Evolutionary conservation across 92 coral and sea anemone species (phyloP).

Genomic region (Epizoanthus rinbou): DNA sequence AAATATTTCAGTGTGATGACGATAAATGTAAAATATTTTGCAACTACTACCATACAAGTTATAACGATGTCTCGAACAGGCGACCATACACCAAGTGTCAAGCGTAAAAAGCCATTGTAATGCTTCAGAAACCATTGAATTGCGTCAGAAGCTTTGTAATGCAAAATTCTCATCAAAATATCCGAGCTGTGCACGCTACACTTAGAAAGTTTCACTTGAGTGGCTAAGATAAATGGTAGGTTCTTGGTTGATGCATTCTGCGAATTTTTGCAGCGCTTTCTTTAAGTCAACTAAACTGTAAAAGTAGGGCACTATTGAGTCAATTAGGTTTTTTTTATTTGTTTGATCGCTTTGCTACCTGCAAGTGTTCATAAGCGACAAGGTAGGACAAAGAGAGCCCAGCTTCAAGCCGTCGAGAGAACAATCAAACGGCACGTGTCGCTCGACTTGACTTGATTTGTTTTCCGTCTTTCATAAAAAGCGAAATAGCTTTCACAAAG

Average conservation of each 20-base stretch:
- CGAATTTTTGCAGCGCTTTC: background rate
- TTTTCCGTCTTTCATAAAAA: background rate
- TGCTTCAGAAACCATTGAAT: constrained; percentile 23
- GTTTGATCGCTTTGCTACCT: constrained; percentile 34
- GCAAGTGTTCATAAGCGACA: constrained; percentile 38
- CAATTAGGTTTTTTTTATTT: constrained; percentile 22
- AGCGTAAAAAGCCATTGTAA: background rate
- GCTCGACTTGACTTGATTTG: background rate
- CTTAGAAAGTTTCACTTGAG: constrained; percentile 2
- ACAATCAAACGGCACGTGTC: constrained; percentile 44
- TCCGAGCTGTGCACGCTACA: background rate
- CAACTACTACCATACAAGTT: background rate
- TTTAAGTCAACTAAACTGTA: background rate
- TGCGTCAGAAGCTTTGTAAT: constrained; percentile 26
- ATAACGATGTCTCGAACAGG: background rate
- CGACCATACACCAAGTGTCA: background rate
- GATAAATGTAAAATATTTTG: background rate
- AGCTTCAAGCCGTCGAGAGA: constrained; percentile 10
- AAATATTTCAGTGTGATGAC: background rate
- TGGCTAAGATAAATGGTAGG: background rate
- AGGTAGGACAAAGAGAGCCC: constrained; percentile 1
- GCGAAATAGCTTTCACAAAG: background rate
- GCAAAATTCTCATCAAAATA: constrained; percentile 1
- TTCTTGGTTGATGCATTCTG: background rate
- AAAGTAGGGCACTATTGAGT: background rate